phyloP scores from a whole-genome alignment of 2,888 invertebrate genomes.

The Oscheius sp. region DNA sequence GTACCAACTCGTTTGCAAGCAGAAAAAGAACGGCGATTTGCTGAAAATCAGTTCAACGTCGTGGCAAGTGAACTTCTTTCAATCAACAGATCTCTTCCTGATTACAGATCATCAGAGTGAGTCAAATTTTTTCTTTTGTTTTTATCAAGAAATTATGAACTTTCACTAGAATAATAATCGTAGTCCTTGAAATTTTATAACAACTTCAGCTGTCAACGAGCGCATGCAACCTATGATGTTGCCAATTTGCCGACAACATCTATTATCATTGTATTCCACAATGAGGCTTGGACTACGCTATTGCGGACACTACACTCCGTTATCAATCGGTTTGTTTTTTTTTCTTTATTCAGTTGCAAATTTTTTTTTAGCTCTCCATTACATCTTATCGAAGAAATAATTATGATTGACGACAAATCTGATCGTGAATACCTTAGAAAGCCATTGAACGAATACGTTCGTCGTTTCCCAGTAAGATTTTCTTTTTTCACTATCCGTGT shows the following conservation, averaged over 20 bases:
- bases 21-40: slow-evolving; percentile 64
- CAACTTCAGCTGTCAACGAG: slow-evolving; percentile 35
- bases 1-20: slow-evolving; percentile 51
- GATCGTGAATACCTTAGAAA: slow-evolving; percentile 64
- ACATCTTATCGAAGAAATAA: slow-evolving; percentile 66
- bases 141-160: too few species aligned
- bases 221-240: slow-evolving; percentile 24
- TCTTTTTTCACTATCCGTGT: too few species aligned
- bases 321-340: slow-evolving; percentile 56
- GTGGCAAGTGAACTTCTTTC: slow-evolving; percentile 97
- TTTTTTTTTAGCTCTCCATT: slow-evolving; percentile 52
- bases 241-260: slow-evolving; percentile 87
- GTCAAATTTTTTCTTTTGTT: too few species aligned
- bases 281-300: slow-evolving; percentile 97
- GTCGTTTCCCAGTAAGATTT: slow-evolving; percentile 53
- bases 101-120: slow-evolving; percentile 76
- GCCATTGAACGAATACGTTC: slow-evolving; percentile 66
- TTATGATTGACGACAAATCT: slow-evolving; percentile 69
- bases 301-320: slow-evolving; percentile 76
- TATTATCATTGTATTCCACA: slow-evolving; percentile 98
- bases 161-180: too few species aligned
- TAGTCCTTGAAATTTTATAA: not conserved
- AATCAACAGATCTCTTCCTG: slow-evolving; percentile 90
- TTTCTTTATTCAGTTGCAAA: not conserved
- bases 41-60: slow-evolving; percentile 79